Evolutionary conservation across 2,797 vertebrate species (phyloP).

Genomic region (Sciaenops ocellatus): DNA sequence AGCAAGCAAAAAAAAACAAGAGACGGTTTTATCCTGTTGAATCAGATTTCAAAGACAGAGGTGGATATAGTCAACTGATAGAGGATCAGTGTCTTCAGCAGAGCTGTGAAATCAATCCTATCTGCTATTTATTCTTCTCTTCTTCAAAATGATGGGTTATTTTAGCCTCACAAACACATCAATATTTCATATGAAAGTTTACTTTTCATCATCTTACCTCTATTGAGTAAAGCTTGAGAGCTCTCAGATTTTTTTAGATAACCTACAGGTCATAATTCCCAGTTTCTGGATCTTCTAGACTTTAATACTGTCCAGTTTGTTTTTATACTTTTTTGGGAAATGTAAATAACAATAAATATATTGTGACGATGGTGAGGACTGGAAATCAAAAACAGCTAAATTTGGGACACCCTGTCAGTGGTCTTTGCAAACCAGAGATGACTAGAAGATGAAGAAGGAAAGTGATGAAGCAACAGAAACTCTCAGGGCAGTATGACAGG

Average conservation of each 20-base stretch:
- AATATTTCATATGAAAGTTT: neutral
- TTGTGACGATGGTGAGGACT: neutral
- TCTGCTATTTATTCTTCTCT: neutral
- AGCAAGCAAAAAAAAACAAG: neutral
- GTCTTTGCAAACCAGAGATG: neutral
- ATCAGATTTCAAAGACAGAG: neutral
- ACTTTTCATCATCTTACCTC: neutral
- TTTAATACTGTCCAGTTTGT: neutral
- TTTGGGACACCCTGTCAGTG: neutral
- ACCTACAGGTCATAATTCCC: neutral
- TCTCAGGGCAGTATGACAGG: slow-evolving; percentile 37
- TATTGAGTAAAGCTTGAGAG: neutral
- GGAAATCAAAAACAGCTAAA: slow-evolving; percentile 1
- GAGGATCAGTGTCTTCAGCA: neutral
- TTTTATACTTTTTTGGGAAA: neutral
- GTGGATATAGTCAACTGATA: neutral
- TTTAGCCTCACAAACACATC: neutral
- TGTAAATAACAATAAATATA: neutral
- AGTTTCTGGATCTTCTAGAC: neutral
- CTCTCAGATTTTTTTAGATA: neutral
- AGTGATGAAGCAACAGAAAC: slow-evolving; percentile 40
- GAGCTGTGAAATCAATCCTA: neutral
- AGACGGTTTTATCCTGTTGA: neutral
- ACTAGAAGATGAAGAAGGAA: slow-evolving; percentile 15
- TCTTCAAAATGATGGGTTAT: neutral